A percentile compares a stretch with the other conserved stretches of the same genome.
phyloP scores from a whole-genome alignment of 2,888 invertebrate species.

The Eupelmus urozonus region DNA sequence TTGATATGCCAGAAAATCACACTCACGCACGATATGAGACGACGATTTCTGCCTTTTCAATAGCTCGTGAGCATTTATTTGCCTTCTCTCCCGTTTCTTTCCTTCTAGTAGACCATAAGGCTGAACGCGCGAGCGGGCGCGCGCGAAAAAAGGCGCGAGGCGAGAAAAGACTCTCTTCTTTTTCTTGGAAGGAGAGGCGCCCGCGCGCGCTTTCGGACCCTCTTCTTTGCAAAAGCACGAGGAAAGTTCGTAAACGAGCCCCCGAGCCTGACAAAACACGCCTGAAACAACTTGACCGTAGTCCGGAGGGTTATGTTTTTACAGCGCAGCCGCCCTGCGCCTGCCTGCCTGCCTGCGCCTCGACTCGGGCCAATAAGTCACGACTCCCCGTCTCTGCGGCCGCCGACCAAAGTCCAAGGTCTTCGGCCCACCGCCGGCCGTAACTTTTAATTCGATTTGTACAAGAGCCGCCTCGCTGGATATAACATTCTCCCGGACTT shows the following conservation, averaged over 20 bases:
- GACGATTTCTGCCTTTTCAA: constrained; percentile 33
- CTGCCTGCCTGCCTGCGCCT: constrained; percentile 9
- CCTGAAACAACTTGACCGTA: constrained; percentile 68
- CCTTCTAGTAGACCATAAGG: not conserved
- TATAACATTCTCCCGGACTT: constrained; percentile 48
- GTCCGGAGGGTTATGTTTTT: constrained; percentile 70
- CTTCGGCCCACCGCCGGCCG: constrained; percentile 24
- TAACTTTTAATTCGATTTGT: constrained; percentile 57
- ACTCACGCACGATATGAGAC: constrained; percentile 3
- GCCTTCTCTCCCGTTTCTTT: not conserved
- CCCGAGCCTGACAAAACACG: constrained; percentile 68
- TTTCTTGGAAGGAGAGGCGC: not conserved
- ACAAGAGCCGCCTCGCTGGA: constrained; percentile 54
- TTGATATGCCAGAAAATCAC: constrained; percentile 14
- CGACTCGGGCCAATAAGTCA: constrained; percentile 64
- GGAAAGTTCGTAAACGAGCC: constrained; percentile 62
- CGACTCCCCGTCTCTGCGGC: constrained; percentile 45
- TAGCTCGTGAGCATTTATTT: constrained; percentile 38
- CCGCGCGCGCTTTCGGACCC: not conserved
- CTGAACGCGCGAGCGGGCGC: no score
- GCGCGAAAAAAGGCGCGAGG: constrained; percentile 20
- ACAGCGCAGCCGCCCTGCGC: constrained; percentile 44
- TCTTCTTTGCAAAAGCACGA: constrained; percentile 24
- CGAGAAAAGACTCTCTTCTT: constrained; percentile 7
- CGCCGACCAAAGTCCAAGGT: constrained; percentile 38